Evolutionary conservation across 2,888 invertebrate genomes (phyloP).

Genomic region (Pachliopta kotzebuea): DNA sequence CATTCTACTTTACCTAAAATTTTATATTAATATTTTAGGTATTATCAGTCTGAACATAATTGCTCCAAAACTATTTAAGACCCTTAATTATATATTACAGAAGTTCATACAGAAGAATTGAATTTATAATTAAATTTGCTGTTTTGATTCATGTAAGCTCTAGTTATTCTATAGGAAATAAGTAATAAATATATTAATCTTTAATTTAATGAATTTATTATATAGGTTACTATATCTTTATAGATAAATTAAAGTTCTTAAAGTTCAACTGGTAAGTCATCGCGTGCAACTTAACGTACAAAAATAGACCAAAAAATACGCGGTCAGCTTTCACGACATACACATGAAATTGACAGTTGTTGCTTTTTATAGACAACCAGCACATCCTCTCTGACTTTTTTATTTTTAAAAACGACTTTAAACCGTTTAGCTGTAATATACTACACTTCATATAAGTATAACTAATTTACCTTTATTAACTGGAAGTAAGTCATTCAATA

Average conservation of each 20-base stretch:
- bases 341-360: conserved; percentile 21
- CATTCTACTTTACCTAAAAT: too few relatives aligned
- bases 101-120: too few relatives aligned
- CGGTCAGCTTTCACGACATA: conserved; percentile 22
- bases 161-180: too few relatives aligned
- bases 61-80: too few relatives aligned
- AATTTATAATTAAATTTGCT: too few relatives aligned
- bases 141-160: too few relatives aligned
- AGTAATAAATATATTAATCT: too few relatives aligned
- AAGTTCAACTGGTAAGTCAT: background rate
- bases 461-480: too few relatives aligned
- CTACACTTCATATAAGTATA: background rate
- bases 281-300: conserved; percentile 6
- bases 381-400: background rate
- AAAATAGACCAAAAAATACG: conserved; percentile 23
- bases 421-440: background rate
- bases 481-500: too few relatives aligned
- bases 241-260: background rate
- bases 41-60: too few relatives aligned
- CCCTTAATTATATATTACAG: too few relatives aligned
- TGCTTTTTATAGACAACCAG: conserved; percentile 13
- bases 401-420: background rate
- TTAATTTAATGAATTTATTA: background rate
- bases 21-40: too few relatives aligned
- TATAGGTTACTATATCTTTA: background rate